A percentile compares a stretch with the other conserved stretches of the same genome.
phyloP scores from a whole-genome alignment of 2,797 vertebrate genomes.

The Protosalanx chinensis region DNA sequence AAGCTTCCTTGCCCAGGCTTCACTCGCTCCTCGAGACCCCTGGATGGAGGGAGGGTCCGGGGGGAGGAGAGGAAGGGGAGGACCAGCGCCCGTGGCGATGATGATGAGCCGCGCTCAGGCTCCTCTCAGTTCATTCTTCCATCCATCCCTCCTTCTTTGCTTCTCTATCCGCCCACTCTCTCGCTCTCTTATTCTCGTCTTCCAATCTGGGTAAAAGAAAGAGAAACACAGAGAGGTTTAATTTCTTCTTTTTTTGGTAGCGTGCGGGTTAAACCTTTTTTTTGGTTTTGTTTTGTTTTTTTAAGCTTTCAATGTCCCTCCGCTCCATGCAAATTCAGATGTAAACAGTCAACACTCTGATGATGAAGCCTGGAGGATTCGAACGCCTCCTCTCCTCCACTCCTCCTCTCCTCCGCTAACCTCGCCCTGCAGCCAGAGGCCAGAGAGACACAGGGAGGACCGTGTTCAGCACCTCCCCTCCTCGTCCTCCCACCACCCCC shows the following conservation, averaged over 20 bases:
- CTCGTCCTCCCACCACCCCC: too few species aligned
- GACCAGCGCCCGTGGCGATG: conserved; percentile 69
- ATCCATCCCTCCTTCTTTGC: conserved; percentile 69
- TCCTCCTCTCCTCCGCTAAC: conserved; percentile 31
- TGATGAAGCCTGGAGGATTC: conserved; percentile 72
- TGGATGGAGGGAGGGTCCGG: conserved; percentile 67
- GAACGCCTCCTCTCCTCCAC: conserved; percentile 68
- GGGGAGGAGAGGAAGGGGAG: conserved; percentile 59
- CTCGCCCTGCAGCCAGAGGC: too few species aligned
- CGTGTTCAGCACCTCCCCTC: not conserved
- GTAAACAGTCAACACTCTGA: conserved; percentile 73
- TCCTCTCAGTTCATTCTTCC: conserved; percentile 66
- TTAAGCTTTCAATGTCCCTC: conserved; percentile 70
- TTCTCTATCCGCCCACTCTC: conserved; percentile 38
- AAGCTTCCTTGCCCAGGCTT: conserved; percentile 61
- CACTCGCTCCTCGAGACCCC: conserved; percentile 61
- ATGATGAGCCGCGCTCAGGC: conserved; percentile 65
- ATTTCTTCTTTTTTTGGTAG: conserved; percentile 67
- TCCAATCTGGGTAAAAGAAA: conserved; percentile 52
- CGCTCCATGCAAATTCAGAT: conserved; percentile 72
- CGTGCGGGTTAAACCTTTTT: conserved; percentile 49
- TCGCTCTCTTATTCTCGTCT: conserved; percentile 32
- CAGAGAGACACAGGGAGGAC: too few species aligned
- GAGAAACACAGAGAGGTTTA: conserved; percentile 49
- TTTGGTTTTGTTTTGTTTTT: conserved; percentile 30